Percentiles rank a stretch among this genome's conserved stretches.
phyloP scores from a whole-genome alignment of 2,113 vertebrate species.

The Passerina amoena region DNA sequence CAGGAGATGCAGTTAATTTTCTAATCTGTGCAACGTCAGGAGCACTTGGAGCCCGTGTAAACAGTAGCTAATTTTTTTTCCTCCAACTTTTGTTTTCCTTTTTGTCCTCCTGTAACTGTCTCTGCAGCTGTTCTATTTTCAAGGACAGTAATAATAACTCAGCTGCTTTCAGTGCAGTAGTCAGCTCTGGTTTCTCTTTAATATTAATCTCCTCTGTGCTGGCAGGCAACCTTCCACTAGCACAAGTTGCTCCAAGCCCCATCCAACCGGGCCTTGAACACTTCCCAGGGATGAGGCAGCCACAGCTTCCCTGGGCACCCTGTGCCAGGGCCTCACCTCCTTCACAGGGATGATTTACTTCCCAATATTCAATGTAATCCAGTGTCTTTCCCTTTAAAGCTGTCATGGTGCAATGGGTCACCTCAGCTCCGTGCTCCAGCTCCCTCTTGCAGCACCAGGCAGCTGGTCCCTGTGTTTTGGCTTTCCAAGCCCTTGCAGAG shows the following conservation, averaged over 20 bases:
- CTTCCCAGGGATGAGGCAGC: background rate
- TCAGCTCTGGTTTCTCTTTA: background rate
- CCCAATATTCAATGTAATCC: background rate
- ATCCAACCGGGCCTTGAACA: background rate
- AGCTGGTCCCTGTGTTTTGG: background rate
- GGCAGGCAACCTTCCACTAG: background rate
- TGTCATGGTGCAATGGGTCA: no score
- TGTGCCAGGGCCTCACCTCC: background rate
- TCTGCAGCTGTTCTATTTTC: background rate
- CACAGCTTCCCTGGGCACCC: background rate
- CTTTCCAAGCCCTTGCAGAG: background rate
- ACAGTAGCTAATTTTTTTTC: background rate
- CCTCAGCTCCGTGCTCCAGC: background rate
- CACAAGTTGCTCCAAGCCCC: background rate
- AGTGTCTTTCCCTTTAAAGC: background rate
- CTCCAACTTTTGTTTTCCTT: background rate
- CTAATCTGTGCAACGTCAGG: background rate
- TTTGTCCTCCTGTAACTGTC: background rate
- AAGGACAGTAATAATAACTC: background rate
- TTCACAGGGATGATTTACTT: background rate
- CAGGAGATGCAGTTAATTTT: background rate
- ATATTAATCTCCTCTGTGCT: background rate
- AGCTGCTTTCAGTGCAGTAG: background rate
- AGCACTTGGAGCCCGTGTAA: fast-evolving
- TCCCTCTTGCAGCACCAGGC: background rate